Evolutionary conservation across 1,140 invertebrate species (phyloP), one percentile per base, ranked within the genome.

Genomic region (Scaptomyza montana): DNA sequence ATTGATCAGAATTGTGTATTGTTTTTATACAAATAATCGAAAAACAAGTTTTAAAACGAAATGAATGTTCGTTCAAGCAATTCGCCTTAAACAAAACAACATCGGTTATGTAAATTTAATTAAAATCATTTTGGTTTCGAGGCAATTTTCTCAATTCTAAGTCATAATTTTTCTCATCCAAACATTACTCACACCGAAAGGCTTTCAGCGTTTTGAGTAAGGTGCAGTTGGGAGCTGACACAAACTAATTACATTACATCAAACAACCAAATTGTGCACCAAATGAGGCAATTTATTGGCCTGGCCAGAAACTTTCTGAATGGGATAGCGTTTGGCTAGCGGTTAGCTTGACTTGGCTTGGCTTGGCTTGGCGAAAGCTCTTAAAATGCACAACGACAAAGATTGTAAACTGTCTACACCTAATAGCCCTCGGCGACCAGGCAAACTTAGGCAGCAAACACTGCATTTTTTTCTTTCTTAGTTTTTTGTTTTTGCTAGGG

Each of bases 331-430:
- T 33, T 33, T 33, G 30, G 30, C 30, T 33, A 25, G 21, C 21
- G 21, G 21, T 25, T 21, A 21, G 21, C 21, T 30, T n/a, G n/a
- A n/a, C n/a, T n/a, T 33, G 30, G 30, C 30, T 33, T 33, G 30
- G 30, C 30, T 33, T 33, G 3, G 21, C 47, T 7, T 28, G 62
- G 47, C 16, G 59, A 84, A 72, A 68, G 73, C 77, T 60, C 55
- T 77, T 69, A 68, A 77, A 81, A 78, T 81, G 77, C 74, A 63
- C 77, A 79, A 79, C 80, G 80, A 85, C 80, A 85, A 85, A 77
- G 80, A 85, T 85, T 85, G 85, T 74, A 80, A 85, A 85, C 80
- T 84, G 80, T 85, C 77, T 84, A 77, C 80, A 85, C 80, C 80
- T 85, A 85, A 84, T 84, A 78, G 80, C 77, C 76, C 73, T 30